Base-by-base conservation (phyloP, 2,797 vertebrate genomes). In the Sarcoramphus papa region DNA sequence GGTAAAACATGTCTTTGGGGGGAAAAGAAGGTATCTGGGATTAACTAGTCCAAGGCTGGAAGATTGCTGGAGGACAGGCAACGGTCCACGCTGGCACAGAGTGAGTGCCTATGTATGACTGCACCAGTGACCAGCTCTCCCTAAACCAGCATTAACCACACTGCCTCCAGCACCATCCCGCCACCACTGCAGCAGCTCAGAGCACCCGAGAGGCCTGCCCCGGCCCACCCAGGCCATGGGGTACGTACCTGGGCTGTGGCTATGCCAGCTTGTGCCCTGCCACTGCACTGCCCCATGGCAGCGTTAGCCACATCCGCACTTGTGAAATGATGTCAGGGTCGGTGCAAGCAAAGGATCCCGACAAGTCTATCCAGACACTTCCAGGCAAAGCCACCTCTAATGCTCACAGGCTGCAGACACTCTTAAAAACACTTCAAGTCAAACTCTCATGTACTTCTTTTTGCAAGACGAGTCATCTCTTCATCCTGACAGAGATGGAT, bases 201-300 rank as follows among this genome's bases (percentile, higher is more conserved):
- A 51, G 63, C 70, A 56, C 10, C 43, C 1, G 3, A 50, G 21
- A 30, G 24, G 8, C 53, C 35, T 51, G 30, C 30, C 30, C 53
- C 10, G 7, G 23, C 11, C 41, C 24, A 47, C 16, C 22, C 48
- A 45, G 20, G 21, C 33, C 72, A 76, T 0, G 0, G 40, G 30
- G 16, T 17, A 21, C 0, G 5, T 10, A 54, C 40, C 13, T 3
- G 6, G 21, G 33, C 7, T 17, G 23, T 5, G 24, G 43, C 68
- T 35, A 7, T 28, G 45, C 35, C 82, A 75, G 14, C 20, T 48
- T 22, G 41, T 60, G 70, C 37, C 63, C 28, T 47, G 54, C 37
- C 48, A 31, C 77, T n/a, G 43, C 68, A 14, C 43, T 63, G 80
- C n/a, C 48, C 48, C 45, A 9, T 3, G 16, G 47, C 53, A 51